Conservation (phyloP, 1,140 invertebrate species). For the Cotesia typhae region DNA sequence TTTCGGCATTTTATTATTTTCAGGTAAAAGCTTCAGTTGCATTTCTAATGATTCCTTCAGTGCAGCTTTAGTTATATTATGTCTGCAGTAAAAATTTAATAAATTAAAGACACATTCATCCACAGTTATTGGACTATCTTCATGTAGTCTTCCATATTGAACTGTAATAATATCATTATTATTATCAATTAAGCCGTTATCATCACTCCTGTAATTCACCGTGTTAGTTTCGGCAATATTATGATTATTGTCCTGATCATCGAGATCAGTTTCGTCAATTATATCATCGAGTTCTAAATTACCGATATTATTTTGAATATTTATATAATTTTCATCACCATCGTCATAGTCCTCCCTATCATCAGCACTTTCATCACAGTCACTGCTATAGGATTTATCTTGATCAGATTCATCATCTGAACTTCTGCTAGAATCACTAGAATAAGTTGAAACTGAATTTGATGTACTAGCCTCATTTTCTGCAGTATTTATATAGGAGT, state of each 20-base stretch:
- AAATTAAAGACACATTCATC: constrained; percentile 1
- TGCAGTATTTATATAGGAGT: not conserved
- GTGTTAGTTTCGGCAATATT: not conserved
- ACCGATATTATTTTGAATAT: not conserved
- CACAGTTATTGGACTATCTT: constrained; percentile 22
- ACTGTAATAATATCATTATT: constrained; percentile 1
- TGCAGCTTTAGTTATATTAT: constrained; percentile 24
- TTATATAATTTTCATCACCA: not conserved
- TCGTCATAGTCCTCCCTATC: not conserved
- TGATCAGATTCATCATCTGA: not conserved
- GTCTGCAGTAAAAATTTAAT: not conserved
- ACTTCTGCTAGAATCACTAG: not conserved
- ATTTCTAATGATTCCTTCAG: constrained; percentile 29
- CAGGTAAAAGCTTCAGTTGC: constrained; percentile 16
- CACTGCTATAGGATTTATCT: not conserved
- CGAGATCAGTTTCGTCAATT: no score
- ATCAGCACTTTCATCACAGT: not conserved
- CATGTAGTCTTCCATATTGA: constrained; percentile 15
- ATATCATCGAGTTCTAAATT: not conserved
- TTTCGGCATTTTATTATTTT: constrained; percentile 9
- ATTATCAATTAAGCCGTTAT: not conserved
- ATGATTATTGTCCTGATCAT: not conserved
- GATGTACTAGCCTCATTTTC: not conserved
- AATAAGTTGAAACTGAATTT: not conserved
- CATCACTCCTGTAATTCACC: not conserved